Base-by-base conservation (phyloP, 2,113 vertebrate genomes). In the Aythya baeri region DNA sequence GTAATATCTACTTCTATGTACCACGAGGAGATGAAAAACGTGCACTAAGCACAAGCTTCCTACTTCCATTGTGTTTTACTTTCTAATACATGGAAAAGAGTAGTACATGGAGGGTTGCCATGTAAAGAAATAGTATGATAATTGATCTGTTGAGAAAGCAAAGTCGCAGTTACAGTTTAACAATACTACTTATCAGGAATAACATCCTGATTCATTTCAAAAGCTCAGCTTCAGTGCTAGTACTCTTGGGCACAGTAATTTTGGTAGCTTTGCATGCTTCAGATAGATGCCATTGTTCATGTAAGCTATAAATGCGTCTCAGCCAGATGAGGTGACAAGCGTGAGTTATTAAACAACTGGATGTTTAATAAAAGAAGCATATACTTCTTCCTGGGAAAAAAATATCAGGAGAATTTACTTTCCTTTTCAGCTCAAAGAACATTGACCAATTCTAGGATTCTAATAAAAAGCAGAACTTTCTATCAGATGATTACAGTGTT, bases 391-490 rank as follows among this genome's bases (percentile, higher is more conserved):
- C 25, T 67, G 29, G 22, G 17, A 25, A 75, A 79, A 80, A 70
- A 36, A 50, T 25, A 43, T 2, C 23, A 67, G 27, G n/a, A 86
- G 4, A 86, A 80, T 76, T 94, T 32, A 46, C 23, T 91, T 94
- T 70, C 6, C 11, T 91, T 23, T 89, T 72, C 61, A 83, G 83
- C 58, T 71, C 34, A 63, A 79, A 77, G 36, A 89, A 41, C 88
- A 63, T 74, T 83, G 61, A 77, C 27, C 15, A 83, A 65, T 68
- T 85, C 46, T 67, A 62, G 25, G 25, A 63, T 22, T 80, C 32
- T 88, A 94, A 88, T 54, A 89, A 71, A 66, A 86, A 91, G 44
- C 70, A 86, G 73, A 88, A 44, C 23, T 76, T 94, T 78, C 66
- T 75, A 86, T 79, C 54, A 73, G 57, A 86, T 43, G 34, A 76